Evolutionary conservation across 2,888 invertebrate species (phyloP), one percentile per base, ranked within the genome.

Genomic region (Acrobasis repandana): DNA sequence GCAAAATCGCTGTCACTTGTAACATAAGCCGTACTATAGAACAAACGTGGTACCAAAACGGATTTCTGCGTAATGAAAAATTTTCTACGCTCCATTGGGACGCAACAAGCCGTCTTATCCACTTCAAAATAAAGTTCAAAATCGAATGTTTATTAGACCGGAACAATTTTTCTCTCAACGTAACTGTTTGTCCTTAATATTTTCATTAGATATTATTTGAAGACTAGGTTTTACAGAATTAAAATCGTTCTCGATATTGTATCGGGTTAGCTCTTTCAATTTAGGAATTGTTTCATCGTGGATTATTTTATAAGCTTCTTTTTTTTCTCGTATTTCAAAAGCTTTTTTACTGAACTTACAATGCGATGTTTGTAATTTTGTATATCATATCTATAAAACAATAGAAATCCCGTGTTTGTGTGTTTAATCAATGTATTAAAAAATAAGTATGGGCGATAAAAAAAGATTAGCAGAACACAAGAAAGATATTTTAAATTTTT

Each of bases 1-100:
- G 2, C 14, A 50, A 28, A 56, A 46, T 28, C 58, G 58, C 49
- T 18, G 18, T 50, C 36, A 16, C 58, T 36, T 63, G 28, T 70
- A 38, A 68, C 72, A 78, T 79, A 66, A 28, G 62, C 74, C 75
- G 67, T 58, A 58, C 67, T 58, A 68, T 73, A 77, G 80, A 79
- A 78, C 76, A 83, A 83, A 84, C 77, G 75, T 72, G 75, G 67
- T 69, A 75, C 78, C 75, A 69, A 80, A 84, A 81, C 76, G 80
- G 74, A 80, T 67, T 73, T 65, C 68, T 68, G 67, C 75, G 79
- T 80, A 84, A 85, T 82, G 81, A 83, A 82, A 85, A 77, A 70
- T 79, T 76, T 79, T 71, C 69, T 67, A 62, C 62, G 38, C 58
- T 36, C 60, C 65, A 62, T 65, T 16, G 34, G 4, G 65, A 64